phyloP scores from a whole-genome alignment of 2,797 vertebrate species.

The Clarias laeviceps region DNA sequence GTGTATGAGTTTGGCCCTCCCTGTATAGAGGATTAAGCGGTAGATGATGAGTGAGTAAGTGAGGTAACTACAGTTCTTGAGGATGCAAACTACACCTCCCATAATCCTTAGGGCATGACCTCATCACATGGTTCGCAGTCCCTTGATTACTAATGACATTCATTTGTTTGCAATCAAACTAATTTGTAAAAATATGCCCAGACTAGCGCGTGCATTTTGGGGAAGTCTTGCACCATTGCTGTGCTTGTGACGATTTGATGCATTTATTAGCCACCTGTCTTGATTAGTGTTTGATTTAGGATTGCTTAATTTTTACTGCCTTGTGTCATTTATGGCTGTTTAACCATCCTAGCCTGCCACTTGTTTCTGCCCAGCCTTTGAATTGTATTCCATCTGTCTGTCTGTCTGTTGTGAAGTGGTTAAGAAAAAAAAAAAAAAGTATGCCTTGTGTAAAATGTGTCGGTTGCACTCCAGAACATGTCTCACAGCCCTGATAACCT shows the following conservation, averaged over 20 bases:
- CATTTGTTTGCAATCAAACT: constrained; percentile 4
- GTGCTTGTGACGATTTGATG: not conserved
- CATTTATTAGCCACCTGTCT: not conserved
- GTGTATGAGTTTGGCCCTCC: too few species aligned
- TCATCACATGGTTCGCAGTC: not conserved
- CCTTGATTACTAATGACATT: not conserved
- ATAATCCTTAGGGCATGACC: not conserved
- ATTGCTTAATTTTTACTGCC: not conserved
- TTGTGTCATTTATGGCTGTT: not conserved
- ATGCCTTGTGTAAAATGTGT: not conserved
- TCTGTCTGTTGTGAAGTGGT: not conserved
- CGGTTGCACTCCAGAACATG: not conserved
- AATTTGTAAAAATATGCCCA: not conserved
- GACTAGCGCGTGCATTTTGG: not conserved
- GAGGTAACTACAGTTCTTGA: too few species aligned
- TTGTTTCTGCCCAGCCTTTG: not conserved
- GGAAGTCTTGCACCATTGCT: not conserved
- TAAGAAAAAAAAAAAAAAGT: too few species aligned
- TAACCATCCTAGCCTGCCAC: not conserved
- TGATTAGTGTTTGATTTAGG: constrained; percentile 1
- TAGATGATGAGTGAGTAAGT: too few species aligned
- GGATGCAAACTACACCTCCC: not conserved
- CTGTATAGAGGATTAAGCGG: too few species aligned
- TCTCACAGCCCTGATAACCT: not conserved
- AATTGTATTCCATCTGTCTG: not conserved